Conservation (phyloP, 2,797 vertebrate genomes). For the Pseudochirops corinnae region DNA sequence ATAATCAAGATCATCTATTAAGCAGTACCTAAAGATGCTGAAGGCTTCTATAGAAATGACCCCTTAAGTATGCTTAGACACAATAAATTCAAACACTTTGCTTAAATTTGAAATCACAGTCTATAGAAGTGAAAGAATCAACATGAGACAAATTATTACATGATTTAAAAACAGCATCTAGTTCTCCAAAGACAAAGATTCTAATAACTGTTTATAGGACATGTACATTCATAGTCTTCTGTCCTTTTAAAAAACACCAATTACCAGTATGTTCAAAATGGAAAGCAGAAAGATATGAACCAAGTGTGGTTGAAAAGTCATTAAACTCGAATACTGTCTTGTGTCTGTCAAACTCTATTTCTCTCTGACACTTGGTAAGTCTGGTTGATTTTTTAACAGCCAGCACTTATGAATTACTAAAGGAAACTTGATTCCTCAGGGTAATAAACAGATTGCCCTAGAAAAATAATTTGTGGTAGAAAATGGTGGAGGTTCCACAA, state of each 20-base stretch:
- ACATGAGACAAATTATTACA: conserved; percentile 61
- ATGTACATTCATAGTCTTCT: conserved; percentile 80
- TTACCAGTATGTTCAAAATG: conserved; percentile 45
- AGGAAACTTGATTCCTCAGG: neutral
- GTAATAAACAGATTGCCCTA: neutral
- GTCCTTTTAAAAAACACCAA: conserved; percentile 62
- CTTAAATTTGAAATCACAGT: conserved; percentile 69
- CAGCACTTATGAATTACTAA: neutral
- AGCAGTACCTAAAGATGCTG: conserved; percentile 69
- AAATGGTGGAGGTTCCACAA: neutral
- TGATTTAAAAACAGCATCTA: conserved; percentile 58
- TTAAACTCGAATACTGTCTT: conserved; percentile 60
- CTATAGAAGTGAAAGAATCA: conserved; percentile 71
- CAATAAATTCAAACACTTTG: conserved; percentile 66
- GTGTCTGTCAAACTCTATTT: conserved; percentile 43
- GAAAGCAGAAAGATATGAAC: conserved; percentile 56
- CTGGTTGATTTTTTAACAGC: conserved; percentile 55
- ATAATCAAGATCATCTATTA: conserved; percentile 63
- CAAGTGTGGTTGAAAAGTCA: conserved; percentile 55
- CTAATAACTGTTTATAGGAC: conserved; percentile 63
- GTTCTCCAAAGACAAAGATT: conserved; percentile 73
- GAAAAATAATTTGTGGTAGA: neutral
- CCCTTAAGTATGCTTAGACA: conserved; percentile 63
- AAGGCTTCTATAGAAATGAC: conserved; percentile 50
- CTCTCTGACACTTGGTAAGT: conserved; percentile 52